Evolutionary conservation across 2,888 invertebrate species (phyloP).

Genomic region (Eutolmus rufibarbis): DNA sequence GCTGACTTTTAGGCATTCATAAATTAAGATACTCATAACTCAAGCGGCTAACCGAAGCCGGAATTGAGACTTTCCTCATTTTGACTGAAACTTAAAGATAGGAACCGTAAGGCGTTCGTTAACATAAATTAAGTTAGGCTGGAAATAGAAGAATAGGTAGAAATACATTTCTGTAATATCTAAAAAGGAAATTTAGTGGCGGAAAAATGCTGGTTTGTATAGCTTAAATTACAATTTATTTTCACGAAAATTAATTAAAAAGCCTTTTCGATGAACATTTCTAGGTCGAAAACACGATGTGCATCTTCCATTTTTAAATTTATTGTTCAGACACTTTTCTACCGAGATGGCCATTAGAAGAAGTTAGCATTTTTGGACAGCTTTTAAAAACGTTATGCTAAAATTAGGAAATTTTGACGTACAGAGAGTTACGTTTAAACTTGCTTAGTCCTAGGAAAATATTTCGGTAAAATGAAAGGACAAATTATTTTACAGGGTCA

Average conservation of each 20-base stretch:
- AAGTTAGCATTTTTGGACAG: too few relatives aligned
- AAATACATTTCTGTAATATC: not conserved
- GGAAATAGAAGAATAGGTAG: not conserved
- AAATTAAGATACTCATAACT: not conserved
- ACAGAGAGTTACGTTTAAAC: too few relatives aligned
- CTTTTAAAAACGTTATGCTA: too few relatives aligned
- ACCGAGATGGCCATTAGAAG: too few relatives aligned
- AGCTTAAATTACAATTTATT: not conserved
- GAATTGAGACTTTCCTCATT: not conserved
- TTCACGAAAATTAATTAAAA: not conserved
- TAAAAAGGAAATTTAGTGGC: not conserved
- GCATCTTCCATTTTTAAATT: not conserved
- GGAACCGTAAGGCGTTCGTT: not conserved
- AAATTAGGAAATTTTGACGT: too few relatives aligned
- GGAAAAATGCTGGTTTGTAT: not conserved
- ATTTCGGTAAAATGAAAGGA: too few relatives aligned
- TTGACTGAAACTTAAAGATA: not conserved
- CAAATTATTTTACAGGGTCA: too few relatives aligned
- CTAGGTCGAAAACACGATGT: not conserved
- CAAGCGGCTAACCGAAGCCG: not conserved
- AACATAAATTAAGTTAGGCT: not conserved
- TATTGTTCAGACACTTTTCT: too few relatives aligned
- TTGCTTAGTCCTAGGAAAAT: too few relatives aligned
- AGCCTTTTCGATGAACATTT: not conserved
- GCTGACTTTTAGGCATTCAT: not conserved